Base-by-base conservation (phyloP, 2,113 vertebrate species). In the Condylura cristata region DNA sequence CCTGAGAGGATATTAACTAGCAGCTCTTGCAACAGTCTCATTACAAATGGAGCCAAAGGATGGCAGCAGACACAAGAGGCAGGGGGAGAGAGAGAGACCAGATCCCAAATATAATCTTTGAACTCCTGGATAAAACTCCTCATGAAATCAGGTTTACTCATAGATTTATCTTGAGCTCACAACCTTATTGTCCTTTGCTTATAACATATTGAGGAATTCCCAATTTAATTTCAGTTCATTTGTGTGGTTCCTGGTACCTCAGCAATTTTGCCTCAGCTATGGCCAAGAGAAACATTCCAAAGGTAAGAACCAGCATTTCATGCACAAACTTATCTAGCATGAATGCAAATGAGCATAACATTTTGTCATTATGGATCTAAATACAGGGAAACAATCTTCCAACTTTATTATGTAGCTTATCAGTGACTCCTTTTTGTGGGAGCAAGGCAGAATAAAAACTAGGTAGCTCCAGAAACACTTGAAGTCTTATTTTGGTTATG, bases 381-480 rank as follows among this genome's bases (percentile, higher is more conserved):
- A 86, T 53, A 28, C 32, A 60, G 51, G 56, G 72, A 37, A 90
- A 72, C 4, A 65, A 8, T 70, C 87, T 72, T 56, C 9, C 32
- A 68, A n/a, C 2, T 13, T 75, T 24, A 20, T 32, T 9, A 44
- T 12, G 2, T 16, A 80, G 1, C 28, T 60, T 51, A 66, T 30
- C 30, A 63, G 28, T 7, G 32, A 26, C 32, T 83, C 18, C 22
- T 79, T 87, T 70, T 53, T 65, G 14, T 3, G 41, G 26, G 7
- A 84, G 89, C 56, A 61, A 89, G 90, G 81, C 46, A 94, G 48
- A 53, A 82, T 48, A 72, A 70, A 92, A 68, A 44, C 22, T 14
- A 90, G 71, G 41, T 48, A 93, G 34, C 66, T 26, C 65, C 60
- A 91, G 78, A 16, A 84, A 74, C 41, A 32, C 7, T 5, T 83